phyloP scores from a whole-genome alignment of 2,113 vertebrate genomes.

The Colossoma macropomum region DNA sequence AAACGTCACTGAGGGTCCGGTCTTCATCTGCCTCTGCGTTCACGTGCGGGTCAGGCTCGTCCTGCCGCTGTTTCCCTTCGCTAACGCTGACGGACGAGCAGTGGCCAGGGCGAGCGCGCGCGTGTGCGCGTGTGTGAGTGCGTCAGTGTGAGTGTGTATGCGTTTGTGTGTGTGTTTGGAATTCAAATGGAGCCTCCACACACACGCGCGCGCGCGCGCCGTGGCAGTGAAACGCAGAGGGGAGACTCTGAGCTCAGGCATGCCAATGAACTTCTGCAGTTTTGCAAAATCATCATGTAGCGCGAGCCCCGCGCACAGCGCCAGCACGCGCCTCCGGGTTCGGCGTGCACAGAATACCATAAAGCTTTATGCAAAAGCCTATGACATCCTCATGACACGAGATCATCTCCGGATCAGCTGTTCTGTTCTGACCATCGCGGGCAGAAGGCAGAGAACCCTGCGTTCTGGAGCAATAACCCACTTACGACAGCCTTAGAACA shows the following conservation, averaged over 20 bases:
- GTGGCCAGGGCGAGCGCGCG: not conserved
- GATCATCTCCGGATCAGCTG: not conserved
- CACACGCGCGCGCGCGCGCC: constrained; percentile 20
- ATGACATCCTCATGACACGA: not conserved
- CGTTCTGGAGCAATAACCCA: not conserved
- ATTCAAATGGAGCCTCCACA: constrained; percentile 78
- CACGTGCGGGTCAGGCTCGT: not conserved
- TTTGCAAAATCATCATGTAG: constrained; percentile 54
- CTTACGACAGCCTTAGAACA: too few relatives aligned
- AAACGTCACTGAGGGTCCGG: not conserved
- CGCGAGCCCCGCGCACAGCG: constrained; percentile 1
- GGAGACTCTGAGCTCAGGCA: constrained; percentile 60
- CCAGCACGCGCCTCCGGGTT: constrained; percentile 25
- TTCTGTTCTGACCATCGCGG: not conserved
- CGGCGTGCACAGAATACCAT: not conserved
- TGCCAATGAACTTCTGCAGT: constrained; percentile 66
- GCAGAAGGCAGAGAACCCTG: not conserved
- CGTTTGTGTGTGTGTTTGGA: constrained; percentile 80
- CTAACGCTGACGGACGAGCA: too few relatives aligned
- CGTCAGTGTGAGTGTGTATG: constrained; percentile 67
- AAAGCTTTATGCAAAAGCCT: not conserved
- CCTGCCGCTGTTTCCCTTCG: not conserved
- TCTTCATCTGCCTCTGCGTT: not conserved
- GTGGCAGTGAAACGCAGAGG: constrained; percentile 73
- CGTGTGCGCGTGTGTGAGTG: not conserved